Conservation (phyloP, 2,113 vertebrate genomes). For the Hipposideros armiger region DNA sequence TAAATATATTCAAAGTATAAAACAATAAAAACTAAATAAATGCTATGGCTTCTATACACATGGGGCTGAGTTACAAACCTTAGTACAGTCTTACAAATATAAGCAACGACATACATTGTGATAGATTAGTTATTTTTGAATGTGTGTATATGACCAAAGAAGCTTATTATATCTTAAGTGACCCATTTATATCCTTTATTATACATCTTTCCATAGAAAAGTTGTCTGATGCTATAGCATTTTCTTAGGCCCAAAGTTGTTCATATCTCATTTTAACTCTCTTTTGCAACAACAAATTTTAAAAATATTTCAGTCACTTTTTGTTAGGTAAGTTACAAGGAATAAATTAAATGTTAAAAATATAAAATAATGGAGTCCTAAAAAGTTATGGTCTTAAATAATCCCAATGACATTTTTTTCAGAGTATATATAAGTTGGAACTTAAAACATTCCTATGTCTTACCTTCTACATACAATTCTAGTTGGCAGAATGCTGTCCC, state of each 20-base stretch:
- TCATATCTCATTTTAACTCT: background rate
- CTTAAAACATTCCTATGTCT: slow-evolving; percentile 48
- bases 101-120: background rate
- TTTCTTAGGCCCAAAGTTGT: background rate
- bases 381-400: slow-evolving; percentile 17
- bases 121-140: background rate
- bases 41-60: background rate
- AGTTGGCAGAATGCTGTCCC: slow-evolving; percentile 96
- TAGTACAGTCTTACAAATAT: background rate
- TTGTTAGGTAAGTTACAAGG: slow-evolving; percentile 4
- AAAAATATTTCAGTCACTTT: background rate
- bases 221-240: background rate
- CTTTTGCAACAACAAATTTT: background rate
- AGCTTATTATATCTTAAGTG: background rate
- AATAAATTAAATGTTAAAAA: slow-evolving; percentile 42
- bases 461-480: slow-evolving; percentile 96
- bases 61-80: background rate
- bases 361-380: background rate
- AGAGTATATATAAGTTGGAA: background rate
- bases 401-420: background rate
- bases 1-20: slow-evolving; percentile 7
- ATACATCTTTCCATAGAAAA: background rate
- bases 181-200: background rate
- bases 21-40: background rate
- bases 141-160: background rate